Base-by-base conservation (phyloP, 2,888 invertebrate genomes). In the Linhomoeus sp. region DNA sequence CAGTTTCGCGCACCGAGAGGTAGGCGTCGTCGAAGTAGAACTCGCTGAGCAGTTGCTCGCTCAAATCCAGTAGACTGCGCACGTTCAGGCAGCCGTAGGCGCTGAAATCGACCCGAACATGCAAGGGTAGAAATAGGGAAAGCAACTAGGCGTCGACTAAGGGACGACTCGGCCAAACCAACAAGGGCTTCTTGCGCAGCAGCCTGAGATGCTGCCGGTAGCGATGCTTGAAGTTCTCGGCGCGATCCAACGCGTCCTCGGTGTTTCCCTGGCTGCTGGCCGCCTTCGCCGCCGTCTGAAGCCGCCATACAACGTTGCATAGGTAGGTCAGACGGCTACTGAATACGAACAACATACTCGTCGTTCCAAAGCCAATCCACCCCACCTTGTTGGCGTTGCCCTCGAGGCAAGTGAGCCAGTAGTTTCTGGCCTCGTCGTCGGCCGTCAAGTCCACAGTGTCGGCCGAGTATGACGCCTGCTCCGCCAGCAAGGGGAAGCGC, bases 331-430 rank as follows among this genome's bases (percentile, higher is more conserved):
- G n/a, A n/a, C n/a, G n/a, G n/a, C n/a, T n/a, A n/a, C n/a, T n/a
- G n/a, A n/a, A n/a, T n/a, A n/a, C n/a, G n/a, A n/a, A n/a, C n/a
- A n/a, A n/a, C n/a, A n/a, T n/a, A n/a, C n/a, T n/a, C n/a, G n/a
- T n/a, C n/a, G n/a, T n/a, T n/a, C n/a, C n/a, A n/a, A n/a, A n/a
- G n/a, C n/a, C n/a, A n/a, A n/a, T n/a, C 19, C 9, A 20, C 36
- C 26, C 40, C 50, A 68, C 68, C 61, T 83, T 84, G 55, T 79
- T 77, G 19, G 82, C 78, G 57, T 85, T 77, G 22, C 67, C 79
- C 64, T 83, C 80, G 64, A 92, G 82, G 66, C 87, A 86, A 52
- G 78, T 75, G 42, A 92, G 74, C 92, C 92, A 94, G 68, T 90
- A 92, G 43, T 73, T 71, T 52, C 77, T 76, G 17, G 88, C 90